These are phyloP conservation scores for Microcebus murinus DNA, from an alignment of 2,113 vertebrate species.

Conservation along the genomic window DNA sequence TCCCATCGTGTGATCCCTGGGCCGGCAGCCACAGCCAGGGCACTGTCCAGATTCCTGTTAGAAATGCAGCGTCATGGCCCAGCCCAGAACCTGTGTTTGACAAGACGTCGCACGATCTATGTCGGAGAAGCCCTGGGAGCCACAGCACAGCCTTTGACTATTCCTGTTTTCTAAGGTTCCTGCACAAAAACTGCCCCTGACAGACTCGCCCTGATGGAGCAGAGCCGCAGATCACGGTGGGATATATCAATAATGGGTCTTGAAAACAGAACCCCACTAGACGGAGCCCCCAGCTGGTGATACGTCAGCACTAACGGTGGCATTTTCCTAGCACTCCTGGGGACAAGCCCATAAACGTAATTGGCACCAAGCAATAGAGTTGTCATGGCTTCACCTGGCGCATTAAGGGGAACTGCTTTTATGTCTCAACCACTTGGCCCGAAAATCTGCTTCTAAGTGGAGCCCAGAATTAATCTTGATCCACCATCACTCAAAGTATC, in stretches of 20 bases:
- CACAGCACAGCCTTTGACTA: not conserved
- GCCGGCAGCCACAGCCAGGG: too few species aligned
- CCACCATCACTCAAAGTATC: not conserved
- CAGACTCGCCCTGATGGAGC: not conserved
- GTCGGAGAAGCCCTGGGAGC: not conserved
- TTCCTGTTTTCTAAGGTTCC: not conserved
- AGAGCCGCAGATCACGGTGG: accelerated
- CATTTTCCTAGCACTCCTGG: not conserved
- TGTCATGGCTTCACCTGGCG: not conserved
- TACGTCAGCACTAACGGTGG: not conserved
- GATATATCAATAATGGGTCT: not conserved
- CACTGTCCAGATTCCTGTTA: too few species aligned
- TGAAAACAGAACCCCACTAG: not conserved
- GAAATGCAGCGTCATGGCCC: not conserved
- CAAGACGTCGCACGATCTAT: accelerated
- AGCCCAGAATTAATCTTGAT: constrained; percentile 8
- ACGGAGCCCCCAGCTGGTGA: not conserved
- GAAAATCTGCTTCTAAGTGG: not conserved
- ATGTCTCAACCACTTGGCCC: not conserved
- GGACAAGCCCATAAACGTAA: not conserved
- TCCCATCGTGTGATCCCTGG: accelerated
- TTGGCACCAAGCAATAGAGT: not conserved
- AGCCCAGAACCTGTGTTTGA: not conserved
- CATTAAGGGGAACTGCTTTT: not conserved
- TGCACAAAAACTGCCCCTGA: not conserved